Evolutionary conservation across 2,797 vertebrate genomes (phyloP).

Genomic region (Rousettus madagascariensis): DNA sequence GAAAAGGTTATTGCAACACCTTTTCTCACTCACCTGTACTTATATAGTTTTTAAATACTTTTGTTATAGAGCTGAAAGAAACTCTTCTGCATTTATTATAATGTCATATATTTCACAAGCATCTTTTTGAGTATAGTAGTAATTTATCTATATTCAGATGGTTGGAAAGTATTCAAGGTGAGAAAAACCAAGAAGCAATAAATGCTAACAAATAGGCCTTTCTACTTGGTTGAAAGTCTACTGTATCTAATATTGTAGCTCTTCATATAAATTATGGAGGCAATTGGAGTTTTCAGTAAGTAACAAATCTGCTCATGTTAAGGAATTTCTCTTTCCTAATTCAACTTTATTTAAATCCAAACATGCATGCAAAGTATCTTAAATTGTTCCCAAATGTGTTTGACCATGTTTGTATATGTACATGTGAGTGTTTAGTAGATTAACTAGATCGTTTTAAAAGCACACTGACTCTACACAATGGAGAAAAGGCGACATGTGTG

Average conservation of each 20-base stretch:
- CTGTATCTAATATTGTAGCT: background rate
- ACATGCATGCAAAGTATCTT: background rate
- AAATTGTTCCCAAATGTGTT: background rate
- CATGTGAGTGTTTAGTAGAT: background rate
- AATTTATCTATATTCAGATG: background rate
- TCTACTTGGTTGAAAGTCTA: background rate
- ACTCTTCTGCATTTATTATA: background rate
- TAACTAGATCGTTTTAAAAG: background rate
- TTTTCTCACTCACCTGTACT: background rate
- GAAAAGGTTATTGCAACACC: background rate
- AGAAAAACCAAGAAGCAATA: background rate
- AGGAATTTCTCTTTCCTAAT: background rate
- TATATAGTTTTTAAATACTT: background rate
- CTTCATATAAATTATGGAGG: background rate
- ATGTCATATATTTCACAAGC: background rate
- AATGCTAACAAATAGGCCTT: background rate
- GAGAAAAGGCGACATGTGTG: background rate
- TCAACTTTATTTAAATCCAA: slow-evolving; percentile 8
- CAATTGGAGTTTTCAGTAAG: background rate
- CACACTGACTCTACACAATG: background rate
- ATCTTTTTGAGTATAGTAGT: background rate
- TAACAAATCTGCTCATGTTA: background rate
- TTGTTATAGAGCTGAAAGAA: background rate
- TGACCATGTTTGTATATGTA: background rate
- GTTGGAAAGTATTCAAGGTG: background rate